These are phyloP conservation scores for Argya squamiceps DNA, from an alignment of 2,797 vertebrate species.

Conservation along the genomic window DNA sequence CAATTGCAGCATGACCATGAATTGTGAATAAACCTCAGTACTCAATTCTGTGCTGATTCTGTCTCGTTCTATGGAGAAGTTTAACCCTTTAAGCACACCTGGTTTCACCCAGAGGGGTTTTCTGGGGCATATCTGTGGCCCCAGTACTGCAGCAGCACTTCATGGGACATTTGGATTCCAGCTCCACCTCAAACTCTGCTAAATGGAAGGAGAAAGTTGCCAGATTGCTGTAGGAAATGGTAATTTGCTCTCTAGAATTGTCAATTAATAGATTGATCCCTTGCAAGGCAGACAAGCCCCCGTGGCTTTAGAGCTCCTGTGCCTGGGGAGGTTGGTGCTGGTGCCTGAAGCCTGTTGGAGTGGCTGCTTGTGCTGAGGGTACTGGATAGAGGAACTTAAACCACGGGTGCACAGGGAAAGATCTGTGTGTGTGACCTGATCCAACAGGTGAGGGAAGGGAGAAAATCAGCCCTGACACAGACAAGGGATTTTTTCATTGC, in stretches of 20 bases:
- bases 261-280: background rate
- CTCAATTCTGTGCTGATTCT: background rate
- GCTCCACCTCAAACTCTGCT: background rate
- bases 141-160: rapidly evolving
- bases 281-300: background rate
- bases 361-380: background rate
- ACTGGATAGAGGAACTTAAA: rapidly evolving
- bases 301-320: background rate
- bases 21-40: slow-evolving; percentile 43
- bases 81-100: background rate
- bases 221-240: background rate
- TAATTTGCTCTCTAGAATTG: background rate
- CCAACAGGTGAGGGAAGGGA: background rate
- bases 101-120: background rate
- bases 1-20: slow-evolving; percentile 30
- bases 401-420: background rate
- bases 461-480: rapidly evolving
- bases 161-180: background rate
- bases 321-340: background rate
- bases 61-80: background rate
- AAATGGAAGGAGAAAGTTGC: background rate
- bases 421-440: background rate
- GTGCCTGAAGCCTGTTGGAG: background rate
- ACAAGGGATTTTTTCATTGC: background rate
- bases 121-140: background rate